phyloP scores from a whole-genome alignment of 2,113 vertebrate genomes.

The Anser brachyrhynchus region DNA sequence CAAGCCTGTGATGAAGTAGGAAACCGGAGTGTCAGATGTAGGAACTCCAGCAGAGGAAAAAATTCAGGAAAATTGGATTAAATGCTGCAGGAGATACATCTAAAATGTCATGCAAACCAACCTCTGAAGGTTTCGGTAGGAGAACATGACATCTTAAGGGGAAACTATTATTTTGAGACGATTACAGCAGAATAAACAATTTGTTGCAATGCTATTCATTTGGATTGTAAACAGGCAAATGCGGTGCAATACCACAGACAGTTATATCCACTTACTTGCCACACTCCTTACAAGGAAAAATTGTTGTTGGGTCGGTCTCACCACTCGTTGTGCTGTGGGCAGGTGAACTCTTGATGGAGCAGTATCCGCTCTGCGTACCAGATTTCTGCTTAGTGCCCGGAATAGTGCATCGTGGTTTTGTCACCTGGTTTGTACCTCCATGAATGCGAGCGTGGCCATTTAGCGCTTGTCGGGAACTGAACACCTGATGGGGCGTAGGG shows the following conservation, averaged over 20 bases:
- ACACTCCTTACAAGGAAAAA: conserved; percentile 90
- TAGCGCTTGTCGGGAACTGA: conserved; percentile 84
- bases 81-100: background rate
- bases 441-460: conserved; percentile 83
- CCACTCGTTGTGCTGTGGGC: conserved; percentile 86
- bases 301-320: conserved; percentile 81
- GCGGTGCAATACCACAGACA: accelerated
- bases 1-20: background rate
- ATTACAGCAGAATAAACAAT: background rate
- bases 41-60: background rate
- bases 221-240: background rate
- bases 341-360: conserved; percentile 86
- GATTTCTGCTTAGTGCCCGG: conserved; percentile 75
- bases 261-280: conserved; percentile 81
- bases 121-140: background rate
- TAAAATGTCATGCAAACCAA: background rate
- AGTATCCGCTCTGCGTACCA: conserved; percentile 75
- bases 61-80: background rate
- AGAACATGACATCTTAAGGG: background rate
- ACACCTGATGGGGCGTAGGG: conserved; percentile 71
- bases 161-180: background rate
- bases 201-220: background rate
- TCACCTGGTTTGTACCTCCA: conserved; percentile 78
- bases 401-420: conserved; percentile 66
- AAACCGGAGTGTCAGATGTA: background rate